phyloP scores from a whole-genome alignment of 2,113 vertebrate species.

The Leptobrachium leishanense region DNA sequence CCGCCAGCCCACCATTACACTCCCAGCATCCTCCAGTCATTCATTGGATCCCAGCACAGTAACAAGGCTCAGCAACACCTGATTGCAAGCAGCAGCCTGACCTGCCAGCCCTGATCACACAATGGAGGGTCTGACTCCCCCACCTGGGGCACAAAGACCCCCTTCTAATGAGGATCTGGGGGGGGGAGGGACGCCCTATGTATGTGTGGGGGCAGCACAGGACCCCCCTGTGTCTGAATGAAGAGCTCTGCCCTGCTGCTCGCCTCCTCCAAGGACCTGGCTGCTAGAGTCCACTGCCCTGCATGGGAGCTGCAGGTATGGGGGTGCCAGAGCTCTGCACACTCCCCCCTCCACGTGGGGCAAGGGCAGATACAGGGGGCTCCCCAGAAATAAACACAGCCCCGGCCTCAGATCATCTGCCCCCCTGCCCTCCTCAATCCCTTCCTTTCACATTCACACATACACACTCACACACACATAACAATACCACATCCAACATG shows the following conservation, averaged over 20 bases:
- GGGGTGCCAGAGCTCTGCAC: not conserved
- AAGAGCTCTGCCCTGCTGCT: conserved; percentile 16
- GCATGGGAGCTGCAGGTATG: not conserved
- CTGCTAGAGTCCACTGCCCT: conserved; percentile 17
- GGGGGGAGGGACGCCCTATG: not conserved
- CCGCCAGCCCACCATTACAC: too few species aligned
- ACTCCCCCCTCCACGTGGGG: conserved; percentile 10
- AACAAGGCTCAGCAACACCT: not conserved
- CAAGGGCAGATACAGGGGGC: not conserved
- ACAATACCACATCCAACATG: conserved; percentile 49
- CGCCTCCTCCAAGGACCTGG: conserved; percentile 24
- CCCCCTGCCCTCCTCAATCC: conserved; percentile 5
- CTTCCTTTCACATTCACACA: conserved; percentile 12
- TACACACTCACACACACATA: conserved; percentile 30
- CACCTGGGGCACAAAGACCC: too few species aligned
- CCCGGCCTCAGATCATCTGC: conserved; percentile 3
- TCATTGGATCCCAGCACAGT: not conserved
- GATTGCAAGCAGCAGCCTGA: not conserved
- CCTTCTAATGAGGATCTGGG: not conserved
- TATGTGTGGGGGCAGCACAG: not conserved
- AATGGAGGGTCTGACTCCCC: not conserved
- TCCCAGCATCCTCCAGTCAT: not conserved
- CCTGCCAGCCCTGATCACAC: not conserved
- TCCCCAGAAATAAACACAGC: not conserved
- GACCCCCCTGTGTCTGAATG: not conserved